Evolutionary conservation across 2,113 vertebrate genomes (phyloP).

Genomic region (Crotophaga sulcirostris): DNA sequence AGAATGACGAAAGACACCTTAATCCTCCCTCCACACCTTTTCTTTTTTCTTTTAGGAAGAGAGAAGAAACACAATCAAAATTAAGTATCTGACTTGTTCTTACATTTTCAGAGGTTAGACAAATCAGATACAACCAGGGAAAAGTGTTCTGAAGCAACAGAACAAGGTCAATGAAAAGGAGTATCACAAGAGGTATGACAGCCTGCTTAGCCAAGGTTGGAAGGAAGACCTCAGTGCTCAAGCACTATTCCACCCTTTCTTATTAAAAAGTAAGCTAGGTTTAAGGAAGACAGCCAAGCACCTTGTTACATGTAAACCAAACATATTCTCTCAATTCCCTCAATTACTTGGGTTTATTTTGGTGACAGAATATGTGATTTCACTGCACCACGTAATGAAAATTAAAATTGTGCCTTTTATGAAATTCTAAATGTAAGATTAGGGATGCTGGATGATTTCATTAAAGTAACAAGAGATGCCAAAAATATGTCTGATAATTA

Average conservation of each 20-base stretch:
- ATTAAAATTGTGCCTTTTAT: neutral
- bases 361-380: neutral
- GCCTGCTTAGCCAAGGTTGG: neutral
- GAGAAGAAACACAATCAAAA: neutral
- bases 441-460: neutral
- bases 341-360: neutral
- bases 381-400: neutral
- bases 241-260: neutral
- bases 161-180: neutral
- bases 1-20: neutral
- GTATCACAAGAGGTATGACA: neutral
- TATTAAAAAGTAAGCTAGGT: neutral
- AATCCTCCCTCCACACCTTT: neutral
- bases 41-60: neutral
- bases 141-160: neutral
- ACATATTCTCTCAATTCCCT: neutral
- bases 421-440: neutral
- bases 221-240: neutral
- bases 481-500: neutral
- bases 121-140: neutral
- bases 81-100: neutral
- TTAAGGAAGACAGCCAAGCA: neutral
- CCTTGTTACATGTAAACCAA: neutral
- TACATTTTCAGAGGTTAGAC: neutral
- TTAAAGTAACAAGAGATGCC: neutral